phyloP scores from a whole-genome alignment of 2,888 invertebrate genomes.

The Watsonalla cultraria region DNA sequence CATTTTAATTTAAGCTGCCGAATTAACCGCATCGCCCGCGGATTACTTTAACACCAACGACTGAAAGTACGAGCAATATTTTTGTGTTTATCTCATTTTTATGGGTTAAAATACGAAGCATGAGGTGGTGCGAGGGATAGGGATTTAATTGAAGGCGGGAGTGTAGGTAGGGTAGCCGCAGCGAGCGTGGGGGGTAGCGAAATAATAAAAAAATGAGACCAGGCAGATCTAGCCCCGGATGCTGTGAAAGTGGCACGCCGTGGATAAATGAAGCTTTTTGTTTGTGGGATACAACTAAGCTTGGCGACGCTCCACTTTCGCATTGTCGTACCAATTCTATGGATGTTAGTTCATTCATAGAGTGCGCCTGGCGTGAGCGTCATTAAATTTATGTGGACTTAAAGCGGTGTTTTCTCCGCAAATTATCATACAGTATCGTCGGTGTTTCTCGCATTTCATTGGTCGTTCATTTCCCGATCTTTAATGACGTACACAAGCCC shows the following conservation, averaged over 20 bases:
- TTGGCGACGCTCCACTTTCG: conserved; percentile 65
- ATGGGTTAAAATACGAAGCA: conserved; percentile 69
- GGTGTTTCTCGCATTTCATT: background rate
- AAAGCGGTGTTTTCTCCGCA: conserved; percentile 30
- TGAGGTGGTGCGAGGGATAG: conserved; percentile 69
- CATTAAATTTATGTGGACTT: conserved; percentile 55
- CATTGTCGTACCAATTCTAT: conserved; percentile 71
- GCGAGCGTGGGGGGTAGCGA: conserved; percentile 47
- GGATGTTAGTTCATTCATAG: conserved; percentile 67
- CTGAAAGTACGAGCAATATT: conserved; percentile 62
- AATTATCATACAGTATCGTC: conserved; percentile 22
- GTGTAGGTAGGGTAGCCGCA: conserved; percentile 47
- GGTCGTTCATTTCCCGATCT: background rate
- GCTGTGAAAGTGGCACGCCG: conserved; percentile 76
- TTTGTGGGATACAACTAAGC: conserved; percentile 73
- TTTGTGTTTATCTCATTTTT: conserved; percentile 71
- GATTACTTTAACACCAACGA: conserved; percentile 56
- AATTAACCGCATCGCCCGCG: conserved; percentile 37
- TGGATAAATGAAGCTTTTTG: conserved; percentile 76
- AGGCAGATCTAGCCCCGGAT: conserved; percentile 65
- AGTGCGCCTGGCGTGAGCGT: conserved; percentile 34
- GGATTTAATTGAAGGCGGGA: conserved; percentile 74
- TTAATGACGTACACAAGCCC: background rate
- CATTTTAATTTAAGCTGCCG: conserved; percentile 25
- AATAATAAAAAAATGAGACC: conserved; percentile 73